phyloP scores from a whole-genome alignment of 2,113 vertebrate genomes.

The Hirundichthys speculiger region DNA sequence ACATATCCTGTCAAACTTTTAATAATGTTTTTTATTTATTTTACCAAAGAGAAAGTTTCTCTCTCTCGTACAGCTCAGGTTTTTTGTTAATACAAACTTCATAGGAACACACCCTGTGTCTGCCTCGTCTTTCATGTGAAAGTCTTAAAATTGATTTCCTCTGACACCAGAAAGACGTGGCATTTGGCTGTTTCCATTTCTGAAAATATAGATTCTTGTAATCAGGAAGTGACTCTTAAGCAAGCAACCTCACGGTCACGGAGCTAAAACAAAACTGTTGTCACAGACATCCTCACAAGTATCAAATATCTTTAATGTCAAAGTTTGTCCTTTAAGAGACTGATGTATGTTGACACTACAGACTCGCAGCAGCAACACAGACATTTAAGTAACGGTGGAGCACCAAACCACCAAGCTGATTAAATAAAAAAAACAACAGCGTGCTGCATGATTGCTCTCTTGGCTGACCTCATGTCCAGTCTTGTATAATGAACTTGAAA shows the following conservation, averaged over 20 bases:
- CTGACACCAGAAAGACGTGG: constrained; percentile 20
- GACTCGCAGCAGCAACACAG: too few relatives aligned
- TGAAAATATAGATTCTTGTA: constrained; percentile 40
- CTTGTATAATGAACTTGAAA: too few relatives aligned
- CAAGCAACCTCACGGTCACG: constrained; percentile 25
- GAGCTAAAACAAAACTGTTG: constrained; percentile 6
- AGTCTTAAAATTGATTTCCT: constrained; percentile 53
- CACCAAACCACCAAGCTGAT: too few relatives aligned
- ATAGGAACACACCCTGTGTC: constrained; percentile 8
- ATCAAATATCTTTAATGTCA: too few relatives aligned
- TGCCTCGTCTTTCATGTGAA: constrained; percentile 8
- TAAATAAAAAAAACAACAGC: too few relatives aligned
- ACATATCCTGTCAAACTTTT: neutral
- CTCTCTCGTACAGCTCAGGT: neutral
- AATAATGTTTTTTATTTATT: constrained; percentile 4
- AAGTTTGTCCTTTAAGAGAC: too few relatives aligned
- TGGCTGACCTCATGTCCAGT: too few relatives aligned
- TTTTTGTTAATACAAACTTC: constrained; percentile 6
- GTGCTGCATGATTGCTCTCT: too few relatives aligned
- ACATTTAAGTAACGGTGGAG: too few relatives aligned
- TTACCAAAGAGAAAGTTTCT: constrained; percentile 7
- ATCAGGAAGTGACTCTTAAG: constrained; percentile 62
- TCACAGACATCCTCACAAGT: neutral
- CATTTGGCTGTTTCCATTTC: constrained; percentile 50
- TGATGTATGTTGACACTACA: too few relatives aligned